Conservation (phyloP, 2,888 invertebrate genomes). For the Chirona hameri region DNA sequence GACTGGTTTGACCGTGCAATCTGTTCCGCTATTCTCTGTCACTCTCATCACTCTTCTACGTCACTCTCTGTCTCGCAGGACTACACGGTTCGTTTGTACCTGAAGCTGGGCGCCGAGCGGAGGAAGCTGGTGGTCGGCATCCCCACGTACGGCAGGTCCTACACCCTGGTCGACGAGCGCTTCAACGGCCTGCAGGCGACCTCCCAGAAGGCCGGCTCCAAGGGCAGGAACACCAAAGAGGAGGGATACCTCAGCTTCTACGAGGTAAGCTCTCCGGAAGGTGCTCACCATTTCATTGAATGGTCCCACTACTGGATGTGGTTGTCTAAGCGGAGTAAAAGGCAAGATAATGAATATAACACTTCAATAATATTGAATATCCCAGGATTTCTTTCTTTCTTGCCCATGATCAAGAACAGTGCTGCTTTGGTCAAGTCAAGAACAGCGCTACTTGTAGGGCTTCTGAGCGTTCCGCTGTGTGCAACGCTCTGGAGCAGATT, state of each 20-base stretch:
- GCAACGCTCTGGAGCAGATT: too few relatives aligned
- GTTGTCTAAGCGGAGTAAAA: too few relatives aligned
- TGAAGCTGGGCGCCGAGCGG: conserved; percentile 46
- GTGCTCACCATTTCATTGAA: background rate
- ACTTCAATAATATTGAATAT: background rate
- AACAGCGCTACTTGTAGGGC: background rate
- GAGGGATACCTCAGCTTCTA: conserved; percentile 90
- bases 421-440: too few relatives aligned
- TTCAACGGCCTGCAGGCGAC: conserved; percentile 81
- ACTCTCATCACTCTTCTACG: background rate
- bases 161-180: conserved; percentile 79
- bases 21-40: background rate
- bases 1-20: background rate
- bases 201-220: conserved; percentile 83
- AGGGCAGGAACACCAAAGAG: conserved; percentile 86
- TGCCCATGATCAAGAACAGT: background rate
- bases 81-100: conserved; percentile 48
- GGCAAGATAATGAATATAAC: too few relatives aligned
- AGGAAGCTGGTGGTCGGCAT: conserved; percentile 49
- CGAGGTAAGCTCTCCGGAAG: conserved; percentile 58
- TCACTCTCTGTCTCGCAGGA: conserved; percentile 42
- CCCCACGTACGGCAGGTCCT: conserved; percentile 73
- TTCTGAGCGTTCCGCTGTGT: background rate
- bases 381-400: background rate
- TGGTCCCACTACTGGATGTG: too few relatives aligned